Evolutionary conservation across 2,797 vertebrate species (phyloP).

Genomic region (Micrastur ruficollis): DNA sequence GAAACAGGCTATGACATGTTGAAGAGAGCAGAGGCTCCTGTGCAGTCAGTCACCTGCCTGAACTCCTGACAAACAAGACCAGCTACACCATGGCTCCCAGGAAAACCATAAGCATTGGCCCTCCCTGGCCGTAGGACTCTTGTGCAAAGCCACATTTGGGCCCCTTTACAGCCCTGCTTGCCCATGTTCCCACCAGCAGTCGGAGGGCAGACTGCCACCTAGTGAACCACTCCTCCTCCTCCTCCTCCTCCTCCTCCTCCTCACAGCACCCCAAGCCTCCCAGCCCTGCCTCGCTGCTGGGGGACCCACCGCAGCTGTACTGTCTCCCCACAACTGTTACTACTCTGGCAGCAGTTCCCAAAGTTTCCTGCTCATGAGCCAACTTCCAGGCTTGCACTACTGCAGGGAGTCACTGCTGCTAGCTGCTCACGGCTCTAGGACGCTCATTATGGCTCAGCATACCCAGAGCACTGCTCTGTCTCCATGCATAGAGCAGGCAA

Average conservation of each 20-base stretch:
- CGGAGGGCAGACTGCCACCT: not conserved
- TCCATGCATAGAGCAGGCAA: not conserved
- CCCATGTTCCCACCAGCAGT: rapidly evolving
- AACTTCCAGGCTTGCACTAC: not conserved
- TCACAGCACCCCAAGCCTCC: not conserved
- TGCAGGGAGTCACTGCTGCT: not conserved
- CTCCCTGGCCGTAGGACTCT: rapidly evolving
- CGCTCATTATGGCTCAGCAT: not conserved
- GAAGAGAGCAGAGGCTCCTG: not conserved
- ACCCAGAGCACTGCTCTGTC: not conserved
- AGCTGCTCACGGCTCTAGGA: rapidly evolving
- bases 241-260: not conserved
- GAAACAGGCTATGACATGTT: not conserved
- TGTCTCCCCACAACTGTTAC: not conserved
- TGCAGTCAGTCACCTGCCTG: not conserved
- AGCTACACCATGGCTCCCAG: rapidly evolving
- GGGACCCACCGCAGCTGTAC: not conserved
- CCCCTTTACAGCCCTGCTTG: not conserved
- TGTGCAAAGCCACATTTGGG: rapidly evolving
- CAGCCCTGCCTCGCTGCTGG: not conserved
- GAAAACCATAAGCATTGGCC: rapidly evolving
- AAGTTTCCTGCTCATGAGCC: not conserved
- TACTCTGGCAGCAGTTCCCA: not conserved
- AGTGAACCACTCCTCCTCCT: not conserved
- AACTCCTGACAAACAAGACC: not conserved